Conservation (phyloP, 2,113 vertebrate species). For the Saccopteryx leptura region DNA sequence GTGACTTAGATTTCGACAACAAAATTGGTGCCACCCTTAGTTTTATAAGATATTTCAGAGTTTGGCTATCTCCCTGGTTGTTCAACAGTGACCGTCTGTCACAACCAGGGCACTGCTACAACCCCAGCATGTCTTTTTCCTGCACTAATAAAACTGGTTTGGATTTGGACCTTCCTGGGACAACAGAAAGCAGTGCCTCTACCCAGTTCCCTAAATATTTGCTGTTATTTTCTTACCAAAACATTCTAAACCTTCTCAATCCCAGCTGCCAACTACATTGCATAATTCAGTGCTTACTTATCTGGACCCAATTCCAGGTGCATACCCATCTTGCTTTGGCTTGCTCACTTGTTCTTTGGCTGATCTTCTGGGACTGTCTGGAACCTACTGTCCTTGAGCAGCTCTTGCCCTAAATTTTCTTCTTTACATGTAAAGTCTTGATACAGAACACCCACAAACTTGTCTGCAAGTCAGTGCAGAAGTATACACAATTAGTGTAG, state of each 20-base stretch:
- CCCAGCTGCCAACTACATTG: not conserved
- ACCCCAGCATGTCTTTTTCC: not conserved
- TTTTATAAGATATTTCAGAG: constrained; percentile 1
- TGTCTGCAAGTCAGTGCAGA: constrained; percentile 33
- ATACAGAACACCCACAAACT: constrained; percentile 10
- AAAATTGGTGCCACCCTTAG: not conserved
- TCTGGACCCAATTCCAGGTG: constrained; percentile 37
- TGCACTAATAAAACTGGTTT: not conserved
- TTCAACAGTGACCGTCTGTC: too few relatives aligned
- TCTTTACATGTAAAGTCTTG: constrained; percentile 23
- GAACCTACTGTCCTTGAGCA: constrained; percentile 50
- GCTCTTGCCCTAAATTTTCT: constrained; percentile 36
- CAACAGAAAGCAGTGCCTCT: not conserved
- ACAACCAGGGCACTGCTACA: not conserved
- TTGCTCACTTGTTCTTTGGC: constrained; percentile 50
- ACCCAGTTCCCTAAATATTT: not conserved
- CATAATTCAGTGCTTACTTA: constrained; percentile 58
- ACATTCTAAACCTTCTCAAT: constrained; percentile 2
- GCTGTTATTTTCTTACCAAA: constrained; percentile 70
- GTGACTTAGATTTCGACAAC: not conserved
- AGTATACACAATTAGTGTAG: not conserved
- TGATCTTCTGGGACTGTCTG: constrained; percentile 53
- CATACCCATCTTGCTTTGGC: constrained; percentile 65
- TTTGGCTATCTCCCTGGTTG: not conserved
- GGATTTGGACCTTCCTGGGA: not conserved